phyloP scores from a whole-genome alignment of 2,113 vertebrate genomes.

The Holacanthus passer region DNA sequence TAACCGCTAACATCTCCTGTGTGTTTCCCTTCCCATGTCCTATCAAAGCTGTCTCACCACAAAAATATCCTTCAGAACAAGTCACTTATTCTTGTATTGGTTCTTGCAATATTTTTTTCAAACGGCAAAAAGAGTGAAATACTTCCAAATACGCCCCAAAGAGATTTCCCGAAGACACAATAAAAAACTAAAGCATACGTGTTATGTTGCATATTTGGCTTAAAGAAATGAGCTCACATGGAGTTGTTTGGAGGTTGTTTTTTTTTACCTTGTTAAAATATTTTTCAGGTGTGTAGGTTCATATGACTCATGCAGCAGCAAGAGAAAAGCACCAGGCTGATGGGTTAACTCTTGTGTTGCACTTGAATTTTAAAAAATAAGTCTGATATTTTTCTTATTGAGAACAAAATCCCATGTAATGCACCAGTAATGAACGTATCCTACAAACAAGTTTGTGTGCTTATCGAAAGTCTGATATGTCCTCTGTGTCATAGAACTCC shows the following conservation, averaged over 20 bases:
- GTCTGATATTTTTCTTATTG: no score
- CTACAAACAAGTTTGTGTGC: no score
- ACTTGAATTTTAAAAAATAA: no score
- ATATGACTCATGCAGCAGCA: not conserved
- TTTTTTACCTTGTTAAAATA: not conserved
- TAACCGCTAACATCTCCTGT: slow-evolving; percentile 30
- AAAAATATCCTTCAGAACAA: not conserved
- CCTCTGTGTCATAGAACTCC: no score
- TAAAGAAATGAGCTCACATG: not conserved
- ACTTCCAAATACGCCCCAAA: not conserved
- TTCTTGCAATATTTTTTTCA: not conserved
- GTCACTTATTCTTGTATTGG: slow-evolving; percentile 1
- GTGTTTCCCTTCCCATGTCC: slow-evolving; percentile 9
- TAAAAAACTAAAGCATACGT: slow-evolving; percentile 23
- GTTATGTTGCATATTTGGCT: not conserved
- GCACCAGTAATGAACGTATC: no score
- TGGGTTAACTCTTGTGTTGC: no score
- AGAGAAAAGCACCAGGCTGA: no score
- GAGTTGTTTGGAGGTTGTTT: not conserved
- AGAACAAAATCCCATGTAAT: no score
- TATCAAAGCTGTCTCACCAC: slow-evolving; percentile 24
- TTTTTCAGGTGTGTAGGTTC: not conserved
- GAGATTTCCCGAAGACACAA: slow-evolving; percentile 12
- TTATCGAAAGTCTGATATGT: no score
- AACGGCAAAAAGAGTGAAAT: not conserved